phyloP scores from a whole-genome alignment of 2,113 vertebrate genomes.

The Globicephala melas region DNA sequence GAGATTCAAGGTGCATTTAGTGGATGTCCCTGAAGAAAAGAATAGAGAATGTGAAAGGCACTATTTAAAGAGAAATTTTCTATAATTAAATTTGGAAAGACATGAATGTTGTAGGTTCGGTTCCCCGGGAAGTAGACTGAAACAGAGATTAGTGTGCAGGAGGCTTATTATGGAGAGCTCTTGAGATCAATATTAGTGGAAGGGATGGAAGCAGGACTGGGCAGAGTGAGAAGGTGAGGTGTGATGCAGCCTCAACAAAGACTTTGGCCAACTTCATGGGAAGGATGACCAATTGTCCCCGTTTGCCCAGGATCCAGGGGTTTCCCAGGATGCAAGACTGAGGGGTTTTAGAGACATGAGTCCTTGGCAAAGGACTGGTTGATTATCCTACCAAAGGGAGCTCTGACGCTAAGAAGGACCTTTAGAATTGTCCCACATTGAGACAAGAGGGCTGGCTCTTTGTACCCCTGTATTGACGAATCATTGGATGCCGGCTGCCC shows the following conservation, averaged over 20 bases:
- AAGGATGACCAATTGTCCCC: neutral
- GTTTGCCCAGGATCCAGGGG: neutral
- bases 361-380: neutral
- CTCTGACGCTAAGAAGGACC: neutral
- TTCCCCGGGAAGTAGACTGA: neutral
- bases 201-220: neutral
- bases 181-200: neutral
- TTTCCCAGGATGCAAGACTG: neutral
- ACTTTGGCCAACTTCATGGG: neutral
- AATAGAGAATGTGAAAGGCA: neutral
- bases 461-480: neutral
- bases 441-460: neutral
- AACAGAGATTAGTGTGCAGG: neutral
- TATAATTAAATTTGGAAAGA: neutral
- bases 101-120: neutral
- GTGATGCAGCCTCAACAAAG: neutral
- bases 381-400: neutral
- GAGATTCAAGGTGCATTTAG: neutral
- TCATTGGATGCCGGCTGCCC: neutral
- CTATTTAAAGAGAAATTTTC: slow-evolving; percentile 19
- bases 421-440: neutral
- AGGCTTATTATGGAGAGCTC: neutral
- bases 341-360: neutral
- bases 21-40: neutral
- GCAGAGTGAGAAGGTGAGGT: neutral